Evolutionary conservation across 2,113 vertebrate species (phyloP).

Genomic region (Heterocephalus glaber): DNA sequence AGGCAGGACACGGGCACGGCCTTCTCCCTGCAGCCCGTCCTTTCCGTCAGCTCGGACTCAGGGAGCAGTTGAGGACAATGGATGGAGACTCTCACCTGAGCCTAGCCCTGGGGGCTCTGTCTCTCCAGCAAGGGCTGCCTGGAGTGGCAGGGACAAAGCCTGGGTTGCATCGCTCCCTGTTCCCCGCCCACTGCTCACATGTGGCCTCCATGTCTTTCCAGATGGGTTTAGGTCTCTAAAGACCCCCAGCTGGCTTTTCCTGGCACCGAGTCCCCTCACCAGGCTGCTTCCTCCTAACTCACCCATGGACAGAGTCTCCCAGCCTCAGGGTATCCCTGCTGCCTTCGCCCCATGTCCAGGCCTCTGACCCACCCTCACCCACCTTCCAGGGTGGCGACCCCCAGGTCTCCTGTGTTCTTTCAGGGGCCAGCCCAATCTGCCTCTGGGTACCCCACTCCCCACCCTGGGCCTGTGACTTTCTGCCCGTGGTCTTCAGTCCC

Average conservation of each 20-base stretch:
- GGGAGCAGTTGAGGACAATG: not conserved
- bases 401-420: too few species aligned
- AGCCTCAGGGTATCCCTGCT: not conserved
- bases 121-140: accelerated
- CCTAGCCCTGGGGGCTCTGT: not conserved
- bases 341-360: not conserved
- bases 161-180: not conserved
- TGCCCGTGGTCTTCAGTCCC: accelerated
- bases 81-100: not conserved
- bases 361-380: not conserved
- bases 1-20: not conserved
- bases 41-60: not conserved
- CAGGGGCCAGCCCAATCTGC: not conserved
- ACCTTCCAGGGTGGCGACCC: not conserved
- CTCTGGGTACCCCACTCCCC: not conserved
- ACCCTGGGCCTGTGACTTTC: accelerated
- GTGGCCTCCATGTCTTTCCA: not conserved
- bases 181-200: not conserved
- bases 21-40: not conserved
- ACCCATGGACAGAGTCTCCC: not conserved
- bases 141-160: accelerated
- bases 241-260: not conserved
- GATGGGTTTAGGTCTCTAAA: not conserved
- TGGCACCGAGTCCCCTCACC: not conserved
- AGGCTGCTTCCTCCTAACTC: too few species aligned